Conservation (phyloP, 2,113 vertebrate genomes). For the Delphinus delphis region DNA sequence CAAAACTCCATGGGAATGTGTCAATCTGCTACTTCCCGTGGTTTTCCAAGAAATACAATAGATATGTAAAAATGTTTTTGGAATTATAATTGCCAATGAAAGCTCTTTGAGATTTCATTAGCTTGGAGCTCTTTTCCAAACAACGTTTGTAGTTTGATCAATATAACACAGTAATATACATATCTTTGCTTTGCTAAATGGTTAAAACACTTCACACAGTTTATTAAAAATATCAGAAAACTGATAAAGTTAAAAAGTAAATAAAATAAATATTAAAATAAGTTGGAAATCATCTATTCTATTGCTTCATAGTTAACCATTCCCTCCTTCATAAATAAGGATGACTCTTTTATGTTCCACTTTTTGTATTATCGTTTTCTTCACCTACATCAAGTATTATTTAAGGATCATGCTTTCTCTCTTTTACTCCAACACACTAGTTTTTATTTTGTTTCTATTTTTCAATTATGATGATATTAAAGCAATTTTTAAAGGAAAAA, state of each 20-base stretch:
- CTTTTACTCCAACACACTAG: background rate
- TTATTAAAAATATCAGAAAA: background rate
- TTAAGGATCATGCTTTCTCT: background rate
- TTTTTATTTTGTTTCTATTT: background rate
- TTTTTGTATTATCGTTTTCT: background rate
- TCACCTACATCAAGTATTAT: background rate
- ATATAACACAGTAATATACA: background rate
- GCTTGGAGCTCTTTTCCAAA: background rate
- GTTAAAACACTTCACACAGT: background rate
- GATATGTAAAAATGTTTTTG: background rate
- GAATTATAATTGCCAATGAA: background rate
- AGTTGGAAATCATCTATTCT: background rate
- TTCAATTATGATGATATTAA: background rate
- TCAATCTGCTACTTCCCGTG: background rate
- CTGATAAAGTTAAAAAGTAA: background rate
- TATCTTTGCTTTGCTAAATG: background rate
- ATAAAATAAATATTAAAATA: background rate
- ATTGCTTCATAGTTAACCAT: background rate
- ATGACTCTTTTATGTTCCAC: background rate
- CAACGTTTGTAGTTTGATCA: background rate
- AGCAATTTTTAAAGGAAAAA: slow-evolving; percentile 10
- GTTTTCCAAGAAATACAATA: background rate
- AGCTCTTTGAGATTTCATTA: background rate
- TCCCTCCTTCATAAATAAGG: background rate
- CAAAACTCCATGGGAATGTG: background rate